A percentile compares a stretch with the other conserved stretches of the same genome.
Conservation (phyloP, 1,140 invertebrate species). For the Galleria mellonella region DNA sequence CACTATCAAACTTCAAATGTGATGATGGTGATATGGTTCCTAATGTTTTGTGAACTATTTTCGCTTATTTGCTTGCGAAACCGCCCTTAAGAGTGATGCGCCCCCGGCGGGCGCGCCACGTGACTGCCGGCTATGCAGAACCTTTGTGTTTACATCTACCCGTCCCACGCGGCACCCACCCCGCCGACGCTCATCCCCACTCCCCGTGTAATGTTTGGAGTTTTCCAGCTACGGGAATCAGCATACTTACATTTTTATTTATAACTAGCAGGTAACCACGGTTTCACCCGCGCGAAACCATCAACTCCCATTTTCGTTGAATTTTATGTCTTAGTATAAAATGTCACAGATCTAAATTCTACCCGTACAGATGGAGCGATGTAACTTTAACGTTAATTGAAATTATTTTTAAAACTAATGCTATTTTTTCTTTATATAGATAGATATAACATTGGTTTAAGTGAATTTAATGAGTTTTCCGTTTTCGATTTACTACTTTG, state of each 20-base stretch:
- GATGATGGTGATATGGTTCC: slow-evolving; percentile 3
- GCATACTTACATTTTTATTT: background rate
- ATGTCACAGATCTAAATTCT: too few species aligned
- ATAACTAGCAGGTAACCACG: too few species aligned
- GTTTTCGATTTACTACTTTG: too few species aligned
- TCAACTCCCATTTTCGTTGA: too few species aligned
- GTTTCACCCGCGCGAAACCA: too few species aligned
- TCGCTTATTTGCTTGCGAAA: slow-evolving; percentile 20
- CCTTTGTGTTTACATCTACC: slow-evolving; percentile 65
- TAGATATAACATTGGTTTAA: too few species aligned
- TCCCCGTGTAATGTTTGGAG: slow-evolving; percentile 7
- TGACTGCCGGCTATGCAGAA: slow-evolving; percentile 59
- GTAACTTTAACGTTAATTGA: too few species aligned
- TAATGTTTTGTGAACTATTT: slow-evolving; percentile 13
- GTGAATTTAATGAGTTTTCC: too few species aligned
- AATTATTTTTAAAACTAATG: too few species aligned
- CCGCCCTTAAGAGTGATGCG: slow-evolving; percentile 66
- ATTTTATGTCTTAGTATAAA: too few species aligned
- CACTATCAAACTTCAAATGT: background rate
- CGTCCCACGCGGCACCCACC: slow-evolving; percentile 25
- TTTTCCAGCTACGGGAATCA: slow-evolving; percentile 16
- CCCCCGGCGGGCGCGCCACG: slow-evolving; percentile 65
- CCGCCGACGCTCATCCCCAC: slow-evolving; percentile 26
- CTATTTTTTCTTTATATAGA: too few species aligned
- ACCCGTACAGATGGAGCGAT: too few species aligned